Base-by-base conservation (phyloP, 1,140 invertebrate species). In the Drosophila kepulauana region DNA sequence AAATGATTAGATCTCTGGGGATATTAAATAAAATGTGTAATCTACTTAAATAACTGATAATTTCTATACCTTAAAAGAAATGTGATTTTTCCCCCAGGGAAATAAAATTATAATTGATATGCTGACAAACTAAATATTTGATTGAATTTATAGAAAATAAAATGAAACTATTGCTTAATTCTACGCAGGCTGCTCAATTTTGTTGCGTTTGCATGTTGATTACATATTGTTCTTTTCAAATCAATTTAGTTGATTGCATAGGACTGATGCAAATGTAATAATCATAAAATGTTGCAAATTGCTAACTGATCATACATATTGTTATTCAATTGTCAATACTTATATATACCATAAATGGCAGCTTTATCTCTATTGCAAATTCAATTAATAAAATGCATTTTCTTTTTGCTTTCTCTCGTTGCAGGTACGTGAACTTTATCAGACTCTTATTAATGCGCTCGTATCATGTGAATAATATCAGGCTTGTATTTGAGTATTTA, bases 391-490 rank as follows among this genome's bases (percentile, higher is more conserved):
- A 43, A 43, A 52, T 64, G 16, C n/a, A 52, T 15, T 63, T 45
- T 56, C n/a, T 35, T 41, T 64, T 3, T 35, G 38, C 20, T 38
- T 16, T 71, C 16, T 66, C 15, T 71, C 68, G 4, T 71, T 71
- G n/a, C 51, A 71, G 68, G 68, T 71, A 71, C 8, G 68, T 71
- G 28, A 57, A 71, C 43, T 64, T 10, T 35, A 7, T n/a, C 15
- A 20, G 15, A 3, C 4, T n/a, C 54, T 16, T 16, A 30, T 16
- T 16, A 30, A 35, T 56, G 13, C 2, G 25, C 5, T 52, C n/a
- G 11, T 33, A 33, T 3, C 51, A 54, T 15, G 15, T 57, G 54
- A n/a, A 20, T 57, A 43, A n/a, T 41, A 20, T 7, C 35, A 38
- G 30, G 20, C 59, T 48, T 16, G 10, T 38, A 48, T 20, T 35